Evolutionary conservation across 2,113 vertebrate species (phyloP), one percentile per base, ranked within the genome.

Genomic region (Abramis brama): DNA sequence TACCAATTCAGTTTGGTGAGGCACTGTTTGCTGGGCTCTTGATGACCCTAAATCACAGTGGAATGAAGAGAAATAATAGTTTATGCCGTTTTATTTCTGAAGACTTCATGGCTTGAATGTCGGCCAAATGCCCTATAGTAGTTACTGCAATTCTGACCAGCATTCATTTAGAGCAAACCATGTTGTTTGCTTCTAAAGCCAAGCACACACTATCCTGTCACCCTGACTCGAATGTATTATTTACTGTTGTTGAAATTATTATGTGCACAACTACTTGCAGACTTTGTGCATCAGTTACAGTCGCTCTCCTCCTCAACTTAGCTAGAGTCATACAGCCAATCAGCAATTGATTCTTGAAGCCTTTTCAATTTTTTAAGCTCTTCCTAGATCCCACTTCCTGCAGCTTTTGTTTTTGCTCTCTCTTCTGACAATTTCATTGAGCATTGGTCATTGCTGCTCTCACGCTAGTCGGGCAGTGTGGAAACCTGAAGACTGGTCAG

Each of bases 1-100:
- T 94, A 93, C 93, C 93, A 89, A 94, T 93, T 79, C 27, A 76
- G n/a, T 81, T 86, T 74, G 52, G 77, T 81, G 45, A 73, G 27
- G 84, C 30, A 85, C 23, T 78, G 15, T 68, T 77, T 89, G 66
- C 76, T 66, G 47, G 86, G 66, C 64, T 25, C 10, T 30, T 70
- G 79, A 88, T 59, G 62, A 47, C 70, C 62, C 5, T 39, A 75
- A 84, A 88, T 86, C 39, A 79, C 43, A 74, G 33, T 55, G 21
- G 74, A 83, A 59, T 33, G 23, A 59, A 47, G 59, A 36, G 52
- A 81, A 75, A 52, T 71, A 82, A 78, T 71, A 30, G 78, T 64
- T 85, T 68, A 50, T 76, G 76, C 71, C 27, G 45, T 17, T 33
- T 80, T 84, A 62, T 83, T 62, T 64, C 33, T 6, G 25, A 39